phyloP scores from a whole-genome alignment of 2,113 vertebrate genomes.

The Dendropsophus ebraccatus region DNA sequence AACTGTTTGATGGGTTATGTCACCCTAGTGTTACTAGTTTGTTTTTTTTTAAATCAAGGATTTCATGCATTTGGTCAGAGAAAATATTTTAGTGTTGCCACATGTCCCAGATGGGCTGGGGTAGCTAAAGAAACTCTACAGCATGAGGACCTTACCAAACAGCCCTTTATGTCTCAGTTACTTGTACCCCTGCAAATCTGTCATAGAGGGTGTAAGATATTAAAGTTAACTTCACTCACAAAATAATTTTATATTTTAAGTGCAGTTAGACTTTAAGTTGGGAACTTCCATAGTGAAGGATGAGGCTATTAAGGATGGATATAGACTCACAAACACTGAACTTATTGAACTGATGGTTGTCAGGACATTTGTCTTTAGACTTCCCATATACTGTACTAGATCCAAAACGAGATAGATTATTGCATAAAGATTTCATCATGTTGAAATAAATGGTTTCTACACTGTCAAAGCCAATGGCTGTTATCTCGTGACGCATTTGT shows the following conservation, averaged over 20 bases:
- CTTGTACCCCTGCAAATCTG: neutral
- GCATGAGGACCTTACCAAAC: neutral
- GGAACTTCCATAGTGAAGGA: neutral
- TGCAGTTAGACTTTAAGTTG: neutral
- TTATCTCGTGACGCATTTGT: neutral
- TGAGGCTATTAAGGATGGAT: neutral
- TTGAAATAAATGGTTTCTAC: neutral
- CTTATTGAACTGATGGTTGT: too few species aligned
- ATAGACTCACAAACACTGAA: too few species aligned
- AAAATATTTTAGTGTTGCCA: too few species aligned
- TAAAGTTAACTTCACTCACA: neutral
- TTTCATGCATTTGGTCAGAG: too few species aligned
- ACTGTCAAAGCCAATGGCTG: neutral
- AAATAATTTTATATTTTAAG: neutral
- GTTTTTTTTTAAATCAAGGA: too few species aligned
- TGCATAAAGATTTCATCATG: neutral
- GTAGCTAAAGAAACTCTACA: too few species aligned
- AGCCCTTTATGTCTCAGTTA: neutral
- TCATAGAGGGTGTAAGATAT: neutral
- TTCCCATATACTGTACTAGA: too few species aligned
- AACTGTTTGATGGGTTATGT: neutral
- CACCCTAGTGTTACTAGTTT: too few species aligned
- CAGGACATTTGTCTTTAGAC: too few species aligned
- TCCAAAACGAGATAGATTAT: too few species aligned
- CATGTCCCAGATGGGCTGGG: too few species aligned